phyloP scores from a whole-genome alignment of 2,797 vertebrate species.

The Ibycter americanus region DNA sequence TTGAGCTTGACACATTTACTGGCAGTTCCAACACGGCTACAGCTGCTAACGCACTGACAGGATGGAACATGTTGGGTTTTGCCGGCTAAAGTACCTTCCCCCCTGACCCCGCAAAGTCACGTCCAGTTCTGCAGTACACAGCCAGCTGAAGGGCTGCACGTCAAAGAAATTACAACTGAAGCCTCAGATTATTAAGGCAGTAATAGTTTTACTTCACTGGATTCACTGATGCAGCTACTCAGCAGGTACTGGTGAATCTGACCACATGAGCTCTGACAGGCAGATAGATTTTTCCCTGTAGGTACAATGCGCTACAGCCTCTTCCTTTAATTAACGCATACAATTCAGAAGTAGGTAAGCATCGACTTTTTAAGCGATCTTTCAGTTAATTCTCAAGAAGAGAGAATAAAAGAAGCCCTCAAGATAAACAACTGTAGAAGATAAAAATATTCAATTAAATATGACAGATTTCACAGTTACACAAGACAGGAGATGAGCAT shows the following conservation, averaged over 20 bases:
- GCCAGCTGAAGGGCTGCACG: not conserved
- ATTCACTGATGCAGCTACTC: not conserved
- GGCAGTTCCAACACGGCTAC: not conserved
- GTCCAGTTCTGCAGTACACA: not conserved
- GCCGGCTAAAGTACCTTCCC: not conserved
- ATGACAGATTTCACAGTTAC: constrained; percentile 39
- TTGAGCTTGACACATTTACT: not conserved
- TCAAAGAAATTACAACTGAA: not conserved
- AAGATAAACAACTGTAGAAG: constrained; percentile 17
- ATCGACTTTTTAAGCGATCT: not conserved
- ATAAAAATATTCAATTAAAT: constrained; percentile 48
- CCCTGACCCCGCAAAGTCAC: rapidly evolving
- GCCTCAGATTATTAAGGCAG: constrained; percentile 58
- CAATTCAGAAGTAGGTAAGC: not conserved
- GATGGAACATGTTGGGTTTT: not conserved
- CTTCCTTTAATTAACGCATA: not conserved
- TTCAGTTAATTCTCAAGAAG: not conserved
- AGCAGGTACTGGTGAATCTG: not conserved
- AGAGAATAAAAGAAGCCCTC: constrained; percentile 1
- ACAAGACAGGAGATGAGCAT: constrained; percentile 57
- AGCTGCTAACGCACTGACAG: not conserved
- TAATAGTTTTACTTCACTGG: constrained; percentile 34
- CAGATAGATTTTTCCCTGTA: not conserved
- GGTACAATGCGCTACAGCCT: not conserved
- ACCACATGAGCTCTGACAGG: not conserved